Percentiles rank a stretch among this genome's conserved stretches.
Evolutionary conservation across 2,113 vertebrate species (phyloP).

Genomic region (Meles meles): DNA sequence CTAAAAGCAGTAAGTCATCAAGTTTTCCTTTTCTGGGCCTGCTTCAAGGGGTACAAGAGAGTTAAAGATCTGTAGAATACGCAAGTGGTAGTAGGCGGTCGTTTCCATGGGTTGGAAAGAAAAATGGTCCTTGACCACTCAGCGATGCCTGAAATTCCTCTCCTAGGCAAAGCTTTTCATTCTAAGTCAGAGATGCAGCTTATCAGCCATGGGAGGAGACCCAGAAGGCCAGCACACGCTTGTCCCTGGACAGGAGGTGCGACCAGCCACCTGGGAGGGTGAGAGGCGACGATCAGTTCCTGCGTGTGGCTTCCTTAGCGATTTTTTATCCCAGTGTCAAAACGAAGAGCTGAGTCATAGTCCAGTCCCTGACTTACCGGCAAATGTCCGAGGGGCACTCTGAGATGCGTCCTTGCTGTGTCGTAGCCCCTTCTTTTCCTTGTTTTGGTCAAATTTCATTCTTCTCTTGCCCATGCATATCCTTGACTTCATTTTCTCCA

Average conservation of each 20-base stretch:
- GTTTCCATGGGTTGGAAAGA: not conserved
- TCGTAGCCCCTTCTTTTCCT: not conserved
- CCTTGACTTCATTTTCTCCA: not conserved
- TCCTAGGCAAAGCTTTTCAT: not conserved
- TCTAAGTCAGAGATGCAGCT: slow-evolving; percentile 44
- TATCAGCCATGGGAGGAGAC: not conserved
- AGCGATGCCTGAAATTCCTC: slow-evolving; percentile 51
- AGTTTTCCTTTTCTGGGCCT: not conserved
- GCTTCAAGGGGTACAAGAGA: not conserved
- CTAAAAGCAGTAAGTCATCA: not conserved
- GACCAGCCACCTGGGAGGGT: not conserved
- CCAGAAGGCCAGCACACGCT: not conserved
- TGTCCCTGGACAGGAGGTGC: not conserved
- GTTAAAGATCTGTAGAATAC: slow-evolving; percentile 41
- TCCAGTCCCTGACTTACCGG: not conserved
- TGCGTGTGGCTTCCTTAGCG: not conserved
- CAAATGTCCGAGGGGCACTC: not conserved
- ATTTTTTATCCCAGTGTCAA: not conserved
- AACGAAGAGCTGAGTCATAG: not conserved
- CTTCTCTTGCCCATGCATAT: not conserved
- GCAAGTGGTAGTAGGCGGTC: not conserved
- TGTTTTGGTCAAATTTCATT: not conserved
- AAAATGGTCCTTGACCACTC: slow-evolving; percentile 28
- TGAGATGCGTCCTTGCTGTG: not conserved
- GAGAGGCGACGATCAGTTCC: not conserved